Conservation (phyloP, 2,888 invertebrate genomes). For the Patella caerulea region DNA sequence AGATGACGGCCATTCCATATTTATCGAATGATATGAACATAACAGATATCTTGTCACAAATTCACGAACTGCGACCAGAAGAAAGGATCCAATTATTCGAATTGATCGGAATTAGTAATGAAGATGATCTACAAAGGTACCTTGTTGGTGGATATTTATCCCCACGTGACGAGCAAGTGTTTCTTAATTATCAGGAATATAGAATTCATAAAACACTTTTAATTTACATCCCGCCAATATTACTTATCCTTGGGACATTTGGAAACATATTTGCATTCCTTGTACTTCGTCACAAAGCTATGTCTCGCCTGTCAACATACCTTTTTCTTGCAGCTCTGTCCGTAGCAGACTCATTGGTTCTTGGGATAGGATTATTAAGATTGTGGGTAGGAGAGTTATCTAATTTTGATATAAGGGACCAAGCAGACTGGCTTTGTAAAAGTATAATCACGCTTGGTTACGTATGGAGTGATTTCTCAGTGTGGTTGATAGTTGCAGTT, state of each 20-base stretch:
- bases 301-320: constrained; percentile 63
- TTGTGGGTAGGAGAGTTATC: constrained; percentile 66
- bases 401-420: constrained; percentile 49
- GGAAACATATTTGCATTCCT: constrained; percentile 66
- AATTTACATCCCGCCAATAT: constrained; percentile 60
- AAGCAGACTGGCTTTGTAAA: constrained; percentile 62
- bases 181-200: constrained; percentile 44
- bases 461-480: constrained; percentile 62
- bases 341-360: constrained; percentile 63
- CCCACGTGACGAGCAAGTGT: constrained; percentile 26
- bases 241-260: constrained; percentile 65
- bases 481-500: constrained; percentile 61
- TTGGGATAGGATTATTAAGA: constrained; percentile 61
- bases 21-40: constrained; percentile 13
- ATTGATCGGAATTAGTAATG: constrained; percentile 19
- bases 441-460: constrained; percentile 55
- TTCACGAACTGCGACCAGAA: constrained; percentile 19
- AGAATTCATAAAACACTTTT: constrained; percentile 54
- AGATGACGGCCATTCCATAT: no score
- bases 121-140: constrained; percentile 14
- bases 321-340: constrained; percentile 64
- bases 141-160: constrained; percentile 20
- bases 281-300: constrained; percentile 60
- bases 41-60: constrained; percentile 19
- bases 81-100: constrained; percentile 20